Evolutionary conservation across 2,888 invertebrate species (phyloP), one percentile per base, ranked within the genome.

Genomic region (Drosophila picticornis): DNA sequence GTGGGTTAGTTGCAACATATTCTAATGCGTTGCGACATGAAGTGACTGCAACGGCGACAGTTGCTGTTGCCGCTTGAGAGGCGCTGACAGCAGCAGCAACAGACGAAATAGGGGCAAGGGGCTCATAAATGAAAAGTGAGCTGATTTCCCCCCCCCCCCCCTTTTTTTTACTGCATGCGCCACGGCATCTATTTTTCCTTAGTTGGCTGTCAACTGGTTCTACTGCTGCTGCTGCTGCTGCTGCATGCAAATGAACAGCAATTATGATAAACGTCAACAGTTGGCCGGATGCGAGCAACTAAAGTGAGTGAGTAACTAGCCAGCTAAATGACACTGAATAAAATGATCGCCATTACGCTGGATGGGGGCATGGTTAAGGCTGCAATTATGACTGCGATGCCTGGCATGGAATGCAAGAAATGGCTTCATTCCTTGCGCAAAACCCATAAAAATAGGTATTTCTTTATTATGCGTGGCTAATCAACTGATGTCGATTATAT

Each of bases 251-350:
- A 91, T 91, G 88, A 90, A 85, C 84, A 91, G 83, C 88, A 90
- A 91, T 91, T 91, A 91, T 91, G 92, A 91, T 90, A 92, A 92
- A 91, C 91, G 91, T 89, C 92, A 89, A 78, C 92, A 91, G 91
- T 91, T 91, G 92, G 91, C 91, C 92, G 91, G 91, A 91, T 89
- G 86, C 83, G 84, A 81, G 88, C 85, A 90, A 90, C 89, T 81
- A 56, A 27, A 56, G 27, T 56, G 56, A 76, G 31, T 55, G 29
- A 38, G 40, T 29, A 57, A 80, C 77, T 69, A 75, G 72, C 75
- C 68, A 60, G 74, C 80, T 80, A 80, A 80, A 80, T 72, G 77
- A 72, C 86, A 62, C 58, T 61, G 53, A 57, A 59, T 53, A 65
- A 84, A 75, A 86, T 84, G 69, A 90, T 90, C 72, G 71, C 60